These are phyloP conservation scores for Halictus ligatus DNA, from an alignment of 2,888 invertebrate species.

Conservation along the genomic window DNA sequence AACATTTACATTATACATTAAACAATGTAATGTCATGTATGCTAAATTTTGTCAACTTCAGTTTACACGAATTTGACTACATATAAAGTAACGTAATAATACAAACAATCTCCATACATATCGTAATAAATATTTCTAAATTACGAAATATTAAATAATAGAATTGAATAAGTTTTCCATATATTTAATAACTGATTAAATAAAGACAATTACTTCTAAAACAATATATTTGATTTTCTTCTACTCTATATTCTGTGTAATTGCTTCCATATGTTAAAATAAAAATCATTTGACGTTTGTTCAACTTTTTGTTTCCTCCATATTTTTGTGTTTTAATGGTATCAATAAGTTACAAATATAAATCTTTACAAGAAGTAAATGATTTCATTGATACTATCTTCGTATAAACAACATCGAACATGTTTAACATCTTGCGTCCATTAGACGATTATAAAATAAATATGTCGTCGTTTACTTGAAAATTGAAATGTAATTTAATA, in stretches of 20 bases:
- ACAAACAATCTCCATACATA: slow-evolving; percentile 25
- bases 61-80: slow-evolving; percentile 20
- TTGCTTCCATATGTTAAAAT: slow-evolving; percentile 30
- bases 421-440: slow-evolving; percentile 1
- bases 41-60: slow-evolving; percentile 13
- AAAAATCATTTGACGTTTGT: slow-evolving; percentile 25
- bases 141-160: slow-evolving; percentile 12
- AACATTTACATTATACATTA: slow-evolving; percentile 22
- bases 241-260: slow-evolving; percentile 20
- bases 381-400: slow-evolving; percentile 23
- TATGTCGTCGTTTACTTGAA: slow-evolving; percentile 16
- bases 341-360: slow-evolving; percentile 16
- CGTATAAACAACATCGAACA: slow-evolving; percentile 21
- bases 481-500: slow-evolving; percentile 42
- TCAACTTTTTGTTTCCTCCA: slow-evolving; percentile 19
- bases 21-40: slow-evolving; percentile 22
- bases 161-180: neutral
- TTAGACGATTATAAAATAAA: slow-evolving; percentile 20
- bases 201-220: slow-evolving; percentile 25
- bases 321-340: slow-evolving; percentile 15
- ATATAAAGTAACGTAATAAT: slow-evolving; percentile 22
- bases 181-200: slow-evolving; percentile 21
- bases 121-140: neutral
- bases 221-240: slow-evolving; percentile 37
- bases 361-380: slow-evolving; percentile 25